Evolutionary conservation across 2,888 invertebrate genomes (phyloP).

Genomic region (Eulithis prunata): DNA sequence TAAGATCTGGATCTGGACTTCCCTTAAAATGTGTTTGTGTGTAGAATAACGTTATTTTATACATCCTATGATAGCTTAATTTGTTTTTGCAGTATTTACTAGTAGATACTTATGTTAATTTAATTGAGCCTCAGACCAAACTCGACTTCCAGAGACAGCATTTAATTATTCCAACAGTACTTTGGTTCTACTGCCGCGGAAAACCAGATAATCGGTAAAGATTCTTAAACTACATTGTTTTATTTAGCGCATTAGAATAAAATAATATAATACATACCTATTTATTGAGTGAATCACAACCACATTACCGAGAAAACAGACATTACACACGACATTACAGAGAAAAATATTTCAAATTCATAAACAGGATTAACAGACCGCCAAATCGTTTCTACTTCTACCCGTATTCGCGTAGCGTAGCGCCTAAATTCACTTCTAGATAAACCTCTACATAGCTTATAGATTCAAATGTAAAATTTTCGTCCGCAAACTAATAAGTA

Average conservation of each 20-base stretch:
- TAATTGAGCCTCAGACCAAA: background rate
- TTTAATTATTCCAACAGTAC: slow-evolving; percentile 3
- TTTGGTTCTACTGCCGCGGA: background rate
- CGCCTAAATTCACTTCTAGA: no score
- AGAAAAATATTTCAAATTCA: no score
- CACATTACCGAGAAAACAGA: no score
- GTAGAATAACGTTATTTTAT: background rate
- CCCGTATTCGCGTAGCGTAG: no score
- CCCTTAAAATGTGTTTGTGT: background rate
- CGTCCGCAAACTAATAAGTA: background rate
- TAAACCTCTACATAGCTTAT: no score
- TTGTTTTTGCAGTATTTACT: slow-evolving; percentile 7
- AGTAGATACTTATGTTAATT: background rate
- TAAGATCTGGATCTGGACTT: slow-evolving; percentile 10
- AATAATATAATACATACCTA: no score
- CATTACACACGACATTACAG: no score
- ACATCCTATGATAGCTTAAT: slow-evolving; percentile 4
- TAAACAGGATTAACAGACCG: no score
- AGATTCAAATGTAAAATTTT: no score
- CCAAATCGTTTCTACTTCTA: no score
- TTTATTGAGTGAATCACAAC: no score
- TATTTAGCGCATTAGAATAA: background rate
- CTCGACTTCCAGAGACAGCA: background rate
- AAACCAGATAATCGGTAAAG: background rate
- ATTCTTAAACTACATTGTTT: background rate